phyloP scores from a whole-genome alignment of 30 jellyfish, hydroid and myxozoan genomes.

The Turritopsis dohrnii region DNA sequence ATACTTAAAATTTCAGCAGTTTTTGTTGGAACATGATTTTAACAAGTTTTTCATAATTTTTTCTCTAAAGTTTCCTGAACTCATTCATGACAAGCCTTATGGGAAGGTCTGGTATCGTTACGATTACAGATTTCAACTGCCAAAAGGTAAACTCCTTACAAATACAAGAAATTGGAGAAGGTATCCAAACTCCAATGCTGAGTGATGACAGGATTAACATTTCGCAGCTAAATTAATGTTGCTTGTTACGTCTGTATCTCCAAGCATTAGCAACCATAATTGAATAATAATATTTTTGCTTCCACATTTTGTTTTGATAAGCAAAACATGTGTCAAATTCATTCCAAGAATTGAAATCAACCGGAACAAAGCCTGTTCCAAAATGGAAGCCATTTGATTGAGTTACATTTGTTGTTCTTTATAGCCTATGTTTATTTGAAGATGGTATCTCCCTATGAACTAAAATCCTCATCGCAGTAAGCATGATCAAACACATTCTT shows the following conservation, averaged over 20 bases:
- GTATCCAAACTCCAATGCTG: background rate
- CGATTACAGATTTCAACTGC: conserved; percentile 4
- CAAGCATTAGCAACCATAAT: too few relatives aligned
- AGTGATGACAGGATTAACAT: too few relatives aligned
- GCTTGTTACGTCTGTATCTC: too few relatives aligned
- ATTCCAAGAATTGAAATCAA: too few relatives aligned
- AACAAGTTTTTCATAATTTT: background rate
- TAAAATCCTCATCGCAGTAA: background rate
- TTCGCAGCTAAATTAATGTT: too few relatives aligned
- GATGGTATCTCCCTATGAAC: background rate
- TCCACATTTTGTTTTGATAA: too few relatives aligned
- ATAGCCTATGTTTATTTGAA: background rate
- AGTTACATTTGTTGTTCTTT: background rate
- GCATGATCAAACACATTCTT: background rate
- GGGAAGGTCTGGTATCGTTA: conserved; percentile 10
- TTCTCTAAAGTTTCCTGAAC: background rate
- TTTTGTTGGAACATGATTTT: background rate
- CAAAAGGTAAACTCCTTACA: background rate
- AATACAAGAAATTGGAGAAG: background rate
- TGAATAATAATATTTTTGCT: too few relatives aligned
- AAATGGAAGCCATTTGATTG: too few relatives aligned
- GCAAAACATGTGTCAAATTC: too few relatives aligned
- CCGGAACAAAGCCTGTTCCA: too few relatives aligned
- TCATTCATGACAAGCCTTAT: background rate
- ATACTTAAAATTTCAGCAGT: too few relatives aligned